A percentile compares a stretch with the other conserved stretches of the same genome.
These are phyloP conservation scores for Stegodyphus mimosarum DNA, from an alignment of 1,140 invertebrate genomes.

Conservation along the genomic window DNA sequence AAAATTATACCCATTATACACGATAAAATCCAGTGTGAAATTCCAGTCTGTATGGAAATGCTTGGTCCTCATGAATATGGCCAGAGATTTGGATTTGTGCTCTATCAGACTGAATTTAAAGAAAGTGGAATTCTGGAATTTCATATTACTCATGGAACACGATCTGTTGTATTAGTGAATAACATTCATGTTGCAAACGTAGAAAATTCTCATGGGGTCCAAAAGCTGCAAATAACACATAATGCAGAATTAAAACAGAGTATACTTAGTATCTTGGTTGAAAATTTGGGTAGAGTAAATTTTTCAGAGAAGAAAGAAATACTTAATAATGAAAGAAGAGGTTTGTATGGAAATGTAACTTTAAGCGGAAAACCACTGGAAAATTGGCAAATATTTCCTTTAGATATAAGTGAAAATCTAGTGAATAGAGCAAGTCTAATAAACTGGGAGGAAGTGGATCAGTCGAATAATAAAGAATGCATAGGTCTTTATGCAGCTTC, in stretches of 20 bases:
- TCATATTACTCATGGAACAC: not conserved
- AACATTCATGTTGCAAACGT: not conserved
- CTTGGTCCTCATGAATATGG: not conserved
- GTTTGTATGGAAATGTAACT: not conserved
- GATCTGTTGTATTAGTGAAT: not conserved
- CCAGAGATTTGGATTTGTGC: conserved; percentile 4
- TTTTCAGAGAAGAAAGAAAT: not conserved
- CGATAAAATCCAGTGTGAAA: not conserved
- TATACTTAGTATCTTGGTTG: conserved; percentile 38
- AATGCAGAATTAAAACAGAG: not conserved
- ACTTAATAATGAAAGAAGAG: conserved; percentile 20
- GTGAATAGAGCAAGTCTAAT: not conserved
- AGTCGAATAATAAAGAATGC: not conserved
- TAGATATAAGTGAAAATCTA: conserved; percentile 21
- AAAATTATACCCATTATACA: not conserved
- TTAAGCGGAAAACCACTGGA: not conserved
- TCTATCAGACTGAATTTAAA: not conserved
- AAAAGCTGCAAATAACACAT: not conserved
- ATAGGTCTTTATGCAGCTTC: not conserved
- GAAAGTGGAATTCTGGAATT: not conserved
- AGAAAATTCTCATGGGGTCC: not conserved
- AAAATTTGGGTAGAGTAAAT: conserved; percentile 59
- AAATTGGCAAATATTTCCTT: conserved; percentile 6
- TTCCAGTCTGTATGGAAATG: conserved; percentile 15
- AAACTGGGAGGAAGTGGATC: not conserved